Percentiles rank a stretch among this genome's conserved stretches.
phyloP scores from a whole-genome alignment of 2,888 invertebrate species.

The Pediacus dermestoides region DNA sequence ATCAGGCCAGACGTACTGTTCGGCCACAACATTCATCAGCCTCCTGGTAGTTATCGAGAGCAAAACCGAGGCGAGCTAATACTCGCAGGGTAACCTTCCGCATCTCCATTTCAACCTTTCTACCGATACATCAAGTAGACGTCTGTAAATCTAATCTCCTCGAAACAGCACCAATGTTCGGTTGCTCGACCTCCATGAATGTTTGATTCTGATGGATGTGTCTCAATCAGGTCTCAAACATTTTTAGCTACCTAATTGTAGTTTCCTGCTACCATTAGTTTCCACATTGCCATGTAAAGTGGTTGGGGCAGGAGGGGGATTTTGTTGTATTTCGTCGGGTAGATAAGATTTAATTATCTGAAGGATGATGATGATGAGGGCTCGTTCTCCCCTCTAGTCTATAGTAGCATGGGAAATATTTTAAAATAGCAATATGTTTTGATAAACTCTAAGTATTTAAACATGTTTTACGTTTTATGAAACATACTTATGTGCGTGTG shows the following conservation, averaged over 20 bases:
- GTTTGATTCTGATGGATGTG: slow-evolving; percentile 28
- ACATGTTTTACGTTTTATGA: too few relatives aligned
- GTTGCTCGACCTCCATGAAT: slow-evolving; percentile 27
- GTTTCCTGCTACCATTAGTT: too few relatives aligned
- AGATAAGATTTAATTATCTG: too few relatives aligned
- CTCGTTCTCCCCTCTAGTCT: neutral
- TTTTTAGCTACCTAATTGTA: slow-evolving; percentile 13
- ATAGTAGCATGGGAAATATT: too few relatives aligned
- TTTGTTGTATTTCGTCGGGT: too few relatives aligned
- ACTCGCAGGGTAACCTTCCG: neutral
- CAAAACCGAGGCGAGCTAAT: neutral
- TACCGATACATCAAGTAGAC: slow-evolving; percentile 26
- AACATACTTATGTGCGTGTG: too few relatives aligned
- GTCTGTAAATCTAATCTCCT: slow-evolving; percentile 28
- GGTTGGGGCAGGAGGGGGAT: too few relatives aligned
- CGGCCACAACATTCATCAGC: slow-evolving; percentile 15
- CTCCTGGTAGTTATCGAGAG: slow-evolving; percentile 1
- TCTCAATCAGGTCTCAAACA: slow-evolving; percentile 27
- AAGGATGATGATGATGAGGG: too few relatives aligned
- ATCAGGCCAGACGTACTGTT: slow-evolving; percentile 32
- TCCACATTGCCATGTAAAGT: too few relatives aligned
- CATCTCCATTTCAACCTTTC: slow-evolving; percentile 9
- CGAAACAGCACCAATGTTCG: slow-evolving; percentile 22
- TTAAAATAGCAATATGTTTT: too few relatives aligned
- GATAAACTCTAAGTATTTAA: too few relatives aligned